Conservation (phyloP, 2,888 invertebrate species). For the Cyaniris semiargus region DNA sequence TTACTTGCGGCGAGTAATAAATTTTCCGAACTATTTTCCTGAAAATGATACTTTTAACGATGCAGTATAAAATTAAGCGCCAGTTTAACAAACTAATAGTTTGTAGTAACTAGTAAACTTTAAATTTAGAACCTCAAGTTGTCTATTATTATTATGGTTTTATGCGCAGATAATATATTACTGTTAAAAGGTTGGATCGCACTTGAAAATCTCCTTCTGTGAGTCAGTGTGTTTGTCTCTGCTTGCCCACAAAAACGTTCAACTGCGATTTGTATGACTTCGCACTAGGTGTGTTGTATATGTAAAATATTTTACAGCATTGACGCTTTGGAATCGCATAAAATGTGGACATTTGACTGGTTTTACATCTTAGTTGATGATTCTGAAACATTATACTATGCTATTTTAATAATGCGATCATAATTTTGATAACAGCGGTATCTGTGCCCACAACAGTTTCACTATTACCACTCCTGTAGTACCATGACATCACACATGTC, state of each 20-base stretch:
- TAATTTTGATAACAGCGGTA: neutral
- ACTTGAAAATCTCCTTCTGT: neutral
- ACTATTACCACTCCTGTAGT: neutral
- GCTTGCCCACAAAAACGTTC: neutral
- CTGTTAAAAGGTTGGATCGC: neutral
- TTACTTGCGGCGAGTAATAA: slow-evolving; percentile 7
- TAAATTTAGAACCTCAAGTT: neutral
- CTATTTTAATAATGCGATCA: neutral
- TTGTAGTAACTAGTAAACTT: neutral
- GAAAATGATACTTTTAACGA: slow-evolving; percentile 12
- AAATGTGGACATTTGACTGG: too few species aligned
- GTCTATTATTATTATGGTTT: neutral
- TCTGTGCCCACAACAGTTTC: neutral
- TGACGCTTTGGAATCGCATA: too few species aligned
- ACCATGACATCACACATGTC: too few species aligned
- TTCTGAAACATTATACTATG: neutral
- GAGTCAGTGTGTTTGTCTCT: neutral
- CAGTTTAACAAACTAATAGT: neutral
- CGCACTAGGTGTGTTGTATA: too few species aligned
- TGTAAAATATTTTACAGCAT: too few species aligned
- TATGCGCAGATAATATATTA: neutral
- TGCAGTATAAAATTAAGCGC: slow-evolving; percentile 11
- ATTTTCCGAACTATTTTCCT: slow-evolving; percentile 2
- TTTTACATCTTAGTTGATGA: too few species aligned
- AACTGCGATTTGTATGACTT: neutral